phyloP scores from a whole-genome alignment of 2,113 vertebrate species.

The Alosa alosa region DNA sequence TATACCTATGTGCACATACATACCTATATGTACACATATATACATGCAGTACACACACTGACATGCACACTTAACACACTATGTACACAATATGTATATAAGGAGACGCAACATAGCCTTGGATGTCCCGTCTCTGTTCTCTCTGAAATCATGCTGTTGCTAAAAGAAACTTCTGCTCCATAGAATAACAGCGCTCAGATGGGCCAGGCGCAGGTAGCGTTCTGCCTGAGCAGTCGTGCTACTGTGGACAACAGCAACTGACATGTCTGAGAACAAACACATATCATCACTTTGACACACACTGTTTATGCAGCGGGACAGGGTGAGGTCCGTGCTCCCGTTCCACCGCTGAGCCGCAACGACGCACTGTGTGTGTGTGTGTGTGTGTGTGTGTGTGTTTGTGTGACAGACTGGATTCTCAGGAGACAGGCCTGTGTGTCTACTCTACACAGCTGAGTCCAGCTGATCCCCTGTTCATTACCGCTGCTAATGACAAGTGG shows the following conservation, averaged over 20 bases:
- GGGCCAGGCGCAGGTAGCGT: background rate
- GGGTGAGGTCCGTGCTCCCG: background rate
- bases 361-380: background rate
- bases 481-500: background rate
- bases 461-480: slow-evolving; percentile 3
- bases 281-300: background rate
- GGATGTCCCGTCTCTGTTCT: background rate
- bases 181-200: background rate
- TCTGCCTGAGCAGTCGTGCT: background rate
- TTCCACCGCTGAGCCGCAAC: background rate
- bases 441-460: background rate
- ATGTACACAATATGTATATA: background rate
- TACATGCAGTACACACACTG: background rate
- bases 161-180: background rate
- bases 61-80: background rate
- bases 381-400: background rate
- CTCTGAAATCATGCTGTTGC: background rate
- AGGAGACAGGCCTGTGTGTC: background rate
- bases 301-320: background rate
- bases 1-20: background rate
- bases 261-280: slow-evolving; percentile 14
- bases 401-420: background rate
- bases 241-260: background rate
- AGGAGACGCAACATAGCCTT: background rate
- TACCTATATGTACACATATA: background rate